Evolutionary conservation across 1,140 invertebrate genomes (phyloP).

Genomic region (Venturia canescens): DNA sequence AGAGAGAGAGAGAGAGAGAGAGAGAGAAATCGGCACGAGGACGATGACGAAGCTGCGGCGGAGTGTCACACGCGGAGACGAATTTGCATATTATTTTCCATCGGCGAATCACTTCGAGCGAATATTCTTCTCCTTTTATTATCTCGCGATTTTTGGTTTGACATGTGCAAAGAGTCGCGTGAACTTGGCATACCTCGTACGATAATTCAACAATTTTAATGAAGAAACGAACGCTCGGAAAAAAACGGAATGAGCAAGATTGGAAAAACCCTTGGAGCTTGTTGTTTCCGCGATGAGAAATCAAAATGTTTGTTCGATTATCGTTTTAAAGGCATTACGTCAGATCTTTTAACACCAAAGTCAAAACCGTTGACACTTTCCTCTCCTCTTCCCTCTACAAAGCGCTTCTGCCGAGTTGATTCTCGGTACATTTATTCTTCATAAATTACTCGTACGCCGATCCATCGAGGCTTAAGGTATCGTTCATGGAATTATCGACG

Average conservation of each 20-base stretch:
- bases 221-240: too few species aligned
- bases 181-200: background rate
- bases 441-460: background rate
- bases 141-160: background rate
- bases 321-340: background rate
- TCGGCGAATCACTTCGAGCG: background rate
- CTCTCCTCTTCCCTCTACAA: background rate
- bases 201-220: background rate
- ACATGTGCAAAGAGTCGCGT: background rate
- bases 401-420: slow-evolving; percentile 58
- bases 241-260: background rate
- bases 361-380: background rate
- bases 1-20: background rate
- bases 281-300: background rate
- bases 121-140: background rate
- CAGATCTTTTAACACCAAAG: too few species aligned
- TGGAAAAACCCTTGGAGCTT: slow-evolving; percentile 2
- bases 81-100: slow-evolving; percentile 16
- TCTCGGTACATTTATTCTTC: slow-evolving; percentile 50
- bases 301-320: background rate
- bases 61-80: background rate
- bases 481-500: slow-evolving; percentile 67
- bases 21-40: slow-evolving; percentile 21
- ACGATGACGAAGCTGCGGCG: background rate
- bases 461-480: slow-evolving; percentile 53